Percentiles rank a stretch among this genome's conserved stretches.
phyloP scores from a whole-genome alignment of 2,797 vertebrate species.

The Paratrypauchen microcephalus region DNA sequence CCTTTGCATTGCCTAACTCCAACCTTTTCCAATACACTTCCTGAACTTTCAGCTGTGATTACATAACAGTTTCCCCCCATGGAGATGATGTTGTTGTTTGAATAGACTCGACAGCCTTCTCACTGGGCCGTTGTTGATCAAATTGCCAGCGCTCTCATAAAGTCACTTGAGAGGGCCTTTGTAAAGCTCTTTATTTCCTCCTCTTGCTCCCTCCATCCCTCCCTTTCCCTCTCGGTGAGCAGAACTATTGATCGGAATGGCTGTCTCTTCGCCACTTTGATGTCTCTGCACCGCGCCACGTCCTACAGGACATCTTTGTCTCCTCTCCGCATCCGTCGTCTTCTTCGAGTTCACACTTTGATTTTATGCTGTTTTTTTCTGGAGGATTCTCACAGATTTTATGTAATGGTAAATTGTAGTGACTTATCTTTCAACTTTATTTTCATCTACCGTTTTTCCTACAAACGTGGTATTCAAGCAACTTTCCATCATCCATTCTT shows the following conservation, averaged over 20 bases:
- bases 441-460: too few relatives aligned
- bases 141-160: constrained; percentile 4
- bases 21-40: not conserved
- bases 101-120: constrained; percentile 5
- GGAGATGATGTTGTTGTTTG: not conserved
- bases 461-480: too few relatives aligned
- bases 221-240: not conserved
- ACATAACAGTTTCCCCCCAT: too few relatives aligned
- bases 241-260: constrained; percentile 45
- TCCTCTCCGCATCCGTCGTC: constrained; percentile 32
- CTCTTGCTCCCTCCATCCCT: not conserved
- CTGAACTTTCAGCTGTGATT: not conserved
- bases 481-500: too few relatives aligned
- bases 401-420: too few relatives aligned
- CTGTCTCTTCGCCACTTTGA: constrained; percentile 39
- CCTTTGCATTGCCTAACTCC: not conserved
- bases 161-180: not conserved
- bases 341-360: constrained; percentile 36
- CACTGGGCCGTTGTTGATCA: not conserved
- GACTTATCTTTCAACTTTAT: too few relatives aligned
- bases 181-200: not conserved
- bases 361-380: constrained; percentile 19
- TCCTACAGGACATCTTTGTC: constrained; percentile 48
- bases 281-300: constrained; percentile 19
- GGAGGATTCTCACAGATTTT: too few relatives aligned